phyloP scores from a whole-genome alignment of 2,888 invertebrate genomes.

The Tenthredo scrophulariae region DNA sequence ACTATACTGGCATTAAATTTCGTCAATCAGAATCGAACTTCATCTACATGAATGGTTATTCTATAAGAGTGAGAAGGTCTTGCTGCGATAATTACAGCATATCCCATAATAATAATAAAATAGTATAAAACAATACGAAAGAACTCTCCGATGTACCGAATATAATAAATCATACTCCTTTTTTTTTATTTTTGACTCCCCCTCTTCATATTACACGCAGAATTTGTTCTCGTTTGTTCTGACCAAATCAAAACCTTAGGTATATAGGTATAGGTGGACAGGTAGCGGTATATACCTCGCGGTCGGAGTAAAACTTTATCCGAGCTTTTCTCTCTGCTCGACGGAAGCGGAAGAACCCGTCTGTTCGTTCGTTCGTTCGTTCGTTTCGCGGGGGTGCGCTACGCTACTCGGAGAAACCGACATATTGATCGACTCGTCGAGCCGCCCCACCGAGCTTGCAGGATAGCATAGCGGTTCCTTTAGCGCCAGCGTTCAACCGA shows the following conservation, averaged over 20 bases:
- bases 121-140: too few relatives aligned
- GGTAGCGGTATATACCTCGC: background rate
- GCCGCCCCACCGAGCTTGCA: constrained; percentile 9
- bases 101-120: too few relatives aligned
- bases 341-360: constrained; percentile 39
- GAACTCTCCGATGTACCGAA: too few relatives aligned
- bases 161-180: too few relatives aligned
- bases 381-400: background rate
- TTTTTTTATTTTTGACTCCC: too few relatives aligned
- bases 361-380: background rate
- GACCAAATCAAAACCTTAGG: background rate
- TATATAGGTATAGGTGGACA: background rate
- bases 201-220: background rate
- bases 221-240: background rate
- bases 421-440: constrained; percentile 43
- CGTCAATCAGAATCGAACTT: background rate
- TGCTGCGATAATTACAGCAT: too few relatives aligned
- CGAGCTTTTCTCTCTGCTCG: background rate
- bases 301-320: background rate
- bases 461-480: constrained; percentile 25
- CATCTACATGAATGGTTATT: too few relatives aligned
- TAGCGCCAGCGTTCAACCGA: constrained; percentile 10
- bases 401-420: constrained; percentile 25
- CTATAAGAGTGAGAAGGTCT: too few relatives aligned
- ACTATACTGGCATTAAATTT: background rate